These are phyloP conservation scores for Copidosoma aretas DNA, from an alignment of 2,888 invertebrate genomes.

Conservation along the genomic window DNA sequence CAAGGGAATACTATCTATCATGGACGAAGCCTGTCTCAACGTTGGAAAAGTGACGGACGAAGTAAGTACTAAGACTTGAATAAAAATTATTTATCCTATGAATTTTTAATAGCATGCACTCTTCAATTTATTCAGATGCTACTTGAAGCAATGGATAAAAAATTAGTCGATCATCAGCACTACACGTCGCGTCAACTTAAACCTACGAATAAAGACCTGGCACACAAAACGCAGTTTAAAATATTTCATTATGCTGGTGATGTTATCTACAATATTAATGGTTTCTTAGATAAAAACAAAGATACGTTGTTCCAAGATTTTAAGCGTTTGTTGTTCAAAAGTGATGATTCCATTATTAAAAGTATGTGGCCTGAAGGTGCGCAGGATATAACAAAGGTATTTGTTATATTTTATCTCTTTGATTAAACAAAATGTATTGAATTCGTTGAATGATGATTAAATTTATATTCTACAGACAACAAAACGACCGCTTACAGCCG, in stretches of 20 bases:
- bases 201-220: conserved; percentile 80
- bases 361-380: conserved; percentile 98
- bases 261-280: conserved; percentile 87
- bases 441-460: conserved; percentile 11
- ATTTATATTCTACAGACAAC: conserved; percentile 74
- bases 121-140: conserved; percentile 68
- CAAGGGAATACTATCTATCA: conserved; percentile 88
- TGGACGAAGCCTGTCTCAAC: conserved; percentile 96
- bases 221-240: conserved; percentile 80
- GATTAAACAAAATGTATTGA: background rate
- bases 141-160: conserved; percentile 91
- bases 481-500: conserved; percentile 93
- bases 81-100: background rate
- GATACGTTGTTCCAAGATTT: conserved; percentile 97
- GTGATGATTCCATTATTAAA: conserved; percentile 77
- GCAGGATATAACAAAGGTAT: conserved; percentile 78
- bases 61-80: conserved; percentile 49
- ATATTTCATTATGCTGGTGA: conserved; percentile 96
- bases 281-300: conserved; percentile 97
- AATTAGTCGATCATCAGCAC: conserved; percentile 84
- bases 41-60: conserved; percentile 87
- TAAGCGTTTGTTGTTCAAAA: conserved; percentile 88
- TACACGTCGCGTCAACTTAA: conserved; percentile 87
- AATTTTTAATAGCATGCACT: background rate
- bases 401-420: background rate